A percentile compares a stretch with the other conserved stretches of the same genome.
Evolutionary conservation across 2,888 invertebrate species (phyloP).

Genomic region (Drosophila birchii): DNA sequence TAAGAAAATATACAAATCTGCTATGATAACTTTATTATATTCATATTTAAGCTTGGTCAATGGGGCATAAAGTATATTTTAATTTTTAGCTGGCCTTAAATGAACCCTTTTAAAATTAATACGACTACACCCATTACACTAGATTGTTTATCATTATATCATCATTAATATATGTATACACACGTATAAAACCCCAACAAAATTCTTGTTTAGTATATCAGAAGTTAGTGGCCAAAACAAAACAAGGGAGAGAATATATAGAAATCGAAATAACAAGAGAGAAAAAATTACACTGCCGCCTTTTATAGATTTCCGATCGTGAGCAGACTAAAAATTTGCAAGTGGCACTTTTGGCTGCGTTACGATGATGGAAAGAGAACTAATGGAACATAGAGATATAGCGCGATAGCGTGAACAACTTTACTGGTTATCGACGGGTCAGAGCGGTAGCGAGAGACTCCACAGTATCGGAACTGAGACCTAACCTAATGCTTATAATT

Average conservation of each 20-base stretch:
- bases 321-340: background rate
- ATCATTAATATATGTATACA: background rate
- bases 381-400: background rate
- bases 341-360: constrained; percentile 1
- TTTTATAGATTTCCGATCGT: constrained; percentile 10
- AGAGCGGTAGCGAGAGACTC: background rate
- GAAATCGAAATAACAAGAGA: background rate
- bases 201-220: background rate
- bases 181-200: background rate
- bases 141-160: background rate
- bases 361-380: constrained; percentile 8
- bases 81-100: background rate
- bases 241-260: constrained; percentile 6
- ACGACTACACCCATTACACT: background rate
- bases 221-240: constrained; percentile 20
- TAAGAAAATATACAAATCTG: background rate
- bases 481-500: constrained; percentile 29
- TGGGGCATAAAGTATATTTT: background rate
- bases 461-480: background rate
- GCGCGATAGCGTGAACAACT: background rate
- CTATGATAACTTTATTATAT: background rate
- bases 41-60: background rate
- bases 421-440: background rate
- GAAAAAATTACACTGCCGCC: background rate
- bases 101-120: constrained; percentile 4